Percentiles rank a stretch among this genome's conserved stretches.
Conservation (phyloP, 1,140 invertebrate species). For the Bilobella aurantiaca region DNA sequence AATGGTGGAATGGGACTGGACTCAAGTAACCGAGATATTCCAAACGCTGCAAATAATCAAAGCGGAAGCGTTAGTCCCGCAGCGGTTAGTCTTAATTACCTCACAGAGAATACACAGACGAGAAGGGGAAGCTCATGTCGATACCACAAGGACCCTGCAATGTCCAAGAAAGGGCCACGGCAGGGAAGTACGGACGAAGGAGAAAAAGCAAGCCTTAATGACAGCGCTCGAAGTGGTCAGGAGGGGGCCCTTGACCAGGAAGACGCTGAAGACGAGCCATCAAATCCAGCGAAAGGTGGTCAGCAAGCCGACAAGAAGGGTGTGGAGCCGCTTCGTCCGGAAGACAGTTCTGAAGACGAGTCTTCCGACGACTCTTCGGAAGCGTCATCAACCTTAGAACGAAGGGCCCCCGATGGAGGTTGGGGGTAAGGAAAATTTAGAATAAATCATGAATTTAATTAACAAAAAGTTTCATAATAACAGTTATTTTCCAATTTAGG, state of each 20-base stretch:
- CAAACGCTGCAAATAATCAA: background rate
- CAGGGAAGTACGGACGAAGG: background rate
- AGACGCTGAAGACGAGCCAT: background rate
- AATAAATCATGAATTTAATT: background rate
- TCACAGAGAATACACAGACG: background rate
- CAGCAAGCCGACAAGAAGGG: background rate
- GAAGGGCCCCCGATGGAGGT: constrained; percentile 56
- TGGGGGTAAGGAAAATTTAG: constrained; percentile 53
- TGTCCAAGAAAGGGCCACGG: background rate
- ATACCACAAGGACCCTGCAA: background rate
- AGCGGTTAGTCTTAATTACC: background rate
- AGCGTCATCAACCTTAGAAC: constrained; percentile 23
- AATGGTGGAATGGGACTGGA: constrained; percentile 27
- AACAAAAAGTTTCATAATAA: background rate
- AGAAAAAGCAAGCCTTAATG: background rate
- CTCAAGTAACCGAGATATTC: background rate
- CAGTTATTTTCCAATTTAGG: constrained; percentile 44
- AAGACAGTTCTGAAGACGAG: constrained; percentile 9
- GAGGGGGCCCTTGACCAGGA: background rate
- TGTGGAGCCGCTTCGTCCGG: background rate
- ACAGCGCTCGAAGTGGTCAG: background rate
- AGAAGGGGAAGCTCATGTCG: background rate
- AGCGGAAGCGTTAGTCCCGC: background rate
- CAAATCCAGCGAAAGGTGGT: too few species aligned
- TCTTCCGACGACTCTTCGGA: constrained; percentile 31